Conservation (phyloP, 2,113 vertebrate species). For the Xenopus laevis region DNA sequence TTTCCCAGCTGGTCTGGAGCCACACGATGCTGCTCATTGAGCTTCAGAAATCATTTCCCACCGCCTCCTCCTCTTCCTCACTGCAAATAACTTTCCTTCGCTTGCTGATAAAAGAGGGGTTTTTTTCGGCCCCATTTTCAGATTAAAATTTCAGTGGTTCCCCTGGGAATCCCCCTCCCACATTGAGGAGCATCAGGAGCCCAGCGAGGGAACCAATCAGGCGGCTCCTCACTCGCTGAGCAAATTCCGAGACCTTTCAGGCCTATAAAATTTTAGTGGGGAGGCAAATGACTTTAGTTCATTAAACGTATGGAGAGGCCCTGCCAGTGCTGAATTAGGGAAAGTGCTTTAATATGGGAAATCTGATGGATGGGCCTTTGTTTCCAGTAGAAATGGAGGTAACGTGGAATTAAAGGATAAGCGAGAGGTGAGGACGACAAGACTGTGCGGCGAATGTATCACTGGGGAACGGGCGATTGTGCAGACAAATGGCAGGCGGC, state of each 20-base stretch:
- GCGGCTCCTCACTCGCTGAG: conserved; percentile 22
- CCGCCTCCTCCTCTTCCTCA: neutral
- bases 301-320: conserved; percentile 56
- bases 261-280: conserved; percentile 61
- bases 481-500: conserved; percentile 29
- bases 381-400: conserved; percentile 38
- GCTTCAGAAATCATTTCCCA: no score
- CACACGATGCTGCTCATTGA: no score
- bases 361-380: conserved; percentile 41
- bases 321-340: conserved; percentile 50
- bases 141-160: conserved; percentile 18
- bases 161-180: conserved; percentile 27
- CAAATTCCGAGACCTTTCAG: conserved; percentile 49
- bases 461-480: neutral
- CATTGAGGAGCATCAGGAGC: conserved; percentile 50
- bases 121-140: neutral
- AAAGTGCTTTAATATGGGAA: conserved; percentile 51
- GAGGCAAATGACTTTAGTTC: conserved; percentile 62
- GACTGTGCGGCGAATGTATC: neutral
- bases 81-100: neutral
- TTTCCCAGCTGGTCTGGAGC: no score
- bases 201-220: conserved; percentile 52
- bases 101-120: neutral
- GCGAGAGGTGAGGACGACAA: no score
- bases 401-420: no score